Percentiles rank a stretch among this genome's conserved stretches.
These are phyloP conservation scores for Cirrhinus molitorella DNA, from an alignment of 2,797 vertebrate genomes.

Conservation along the genomic window DNA sequence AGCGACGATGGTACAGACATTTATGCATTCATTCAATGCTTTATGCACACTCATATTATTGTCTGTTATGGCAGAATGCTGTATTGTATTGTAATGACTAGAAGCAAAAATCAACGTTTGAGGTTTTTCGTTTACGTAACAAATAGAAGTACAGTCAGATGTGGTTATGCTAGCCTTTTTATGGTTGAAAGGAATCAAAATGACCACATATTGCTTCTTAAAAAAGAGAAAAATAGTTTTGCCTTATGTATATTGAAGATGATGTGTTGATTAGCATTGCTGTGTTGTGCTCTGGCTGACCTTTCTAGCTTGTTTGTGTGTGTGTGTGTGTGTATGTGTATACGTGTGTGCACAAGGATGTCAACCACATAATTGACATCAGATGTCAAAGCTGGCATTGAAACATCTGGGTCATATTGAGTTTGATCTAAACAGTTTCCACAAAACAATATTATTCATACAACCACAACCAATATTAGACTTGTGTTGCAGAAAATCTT, in stretches of 20 bases:
- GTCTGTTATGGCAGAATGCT: neutral
- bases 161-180: neutral
- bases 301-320: conserved; percentile 16
- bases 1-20: conserved; percentile 90
- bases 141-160: neutral
- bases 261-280: conserved; percentile 23
- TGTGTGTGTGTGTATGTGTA: neutral
- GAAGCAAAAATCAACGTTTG: conserved; percentile 9
- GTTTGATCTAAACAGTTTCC: conserved; percentile 41
- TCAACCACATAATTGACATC: conserved; percentile 34
- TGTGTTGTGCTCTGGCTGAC: conserved; percentile 18
- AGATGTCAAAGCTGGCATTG: conserved; percentile 34
- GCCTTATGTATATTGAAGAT: conserved; percentile 15
- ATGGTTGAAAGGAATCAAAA: conserved; percentile 5
- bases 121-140: conserved; percentile 5
- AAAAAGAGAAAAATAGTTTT: neutral
- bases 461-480: conserved; percentile 1
- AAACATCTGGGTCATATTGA: conserved; percentile 32
- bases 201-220: neutral
- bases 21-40: neutral
- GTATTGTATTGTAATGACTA: neutral
- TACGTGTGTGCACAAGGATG: conserved; percentile 9
- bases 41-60: neutral
- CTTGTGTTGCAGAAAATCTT: neutral
- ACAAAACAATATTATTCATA: conserved; percentile 38